These are phyloP conservation scores for Oscheius sp. DNA, from an alignment of 2,888 invertebrate genomes.

Conservation along the genomic window DNA sequence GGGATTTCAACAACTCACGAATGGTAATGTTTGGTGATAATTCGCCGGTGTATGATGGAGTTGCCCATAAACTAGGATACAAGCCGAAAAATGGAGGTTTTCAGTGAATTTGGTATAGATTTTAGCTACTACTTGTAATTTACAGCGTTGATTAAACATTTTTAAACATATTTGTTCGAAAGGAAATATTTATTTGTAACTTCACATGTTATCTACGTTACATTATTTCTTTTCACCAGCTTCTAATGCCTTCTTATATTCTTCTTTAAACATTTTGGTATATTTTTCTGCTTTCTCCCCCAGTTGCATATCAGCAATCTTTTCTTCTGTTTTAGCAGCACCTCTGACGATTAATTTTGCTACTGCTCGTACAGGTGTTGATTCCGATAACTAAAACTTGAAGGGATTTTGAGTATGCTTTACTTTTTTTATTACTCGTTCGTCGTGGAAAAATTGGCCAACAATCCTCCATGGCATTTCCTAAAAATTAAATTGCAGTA, in stretches of 20 bases:
- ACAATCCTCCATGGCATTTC: slow-evolving; percentile 42
- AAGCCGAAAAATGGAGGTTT: slow-evolving; percentile 61
- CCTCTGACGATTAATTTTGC: slow-evolving; percentile 52
- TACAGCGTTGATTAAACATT: too few relatives aligned
- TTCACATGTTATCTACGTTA: background rate
- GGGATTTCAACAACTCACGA: slow-evolving; percentile 43
- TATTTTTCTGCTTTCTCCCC: slow-evolving; percentile 38
- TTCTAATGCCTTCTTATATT: slow-evolving; percentile 51
- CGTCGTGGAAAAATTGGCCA: slow-evolving; percentile 47
- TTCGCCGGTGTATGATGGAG: slow-evolving; percentile 64
- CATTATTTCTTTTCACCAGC: slow-evolving; percentile 23
- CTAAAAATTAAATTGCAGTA: background rate
- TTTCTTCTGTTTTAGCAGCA: slow-evolving; percentile 43
- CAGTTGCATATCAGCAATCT: slow-evolving; percentile 38
- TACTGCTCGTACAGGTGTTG: slow-evolving; percentile 42
- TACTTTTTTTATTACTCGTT: slow-evolving; percentile 48
- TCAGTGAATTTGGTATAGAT: slow-evolving; percentile 39
- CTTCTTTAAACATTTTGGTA: slow-evolving; percentile 46
- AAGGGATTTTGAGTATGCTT: background rate
- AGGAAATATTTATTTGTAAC: too few relatives aligned
- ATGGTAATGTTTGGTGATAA: slow-evolving; percentile 51
- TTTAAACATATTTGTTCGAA: too few relatives aligned
- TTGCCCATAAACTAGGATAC: slow-evolving; percentile 63
- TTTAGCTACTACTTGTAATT: too few relatives aligned
- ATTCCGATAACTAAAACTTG: slow-evolving; percentile 46